A percentile compares a stretch with the other conserved stretches of the same genome.
Evolutionary conservation across 2,888 invertebrate species (phyloP).

Genomic region (Xanthia icteritia): DNA sequence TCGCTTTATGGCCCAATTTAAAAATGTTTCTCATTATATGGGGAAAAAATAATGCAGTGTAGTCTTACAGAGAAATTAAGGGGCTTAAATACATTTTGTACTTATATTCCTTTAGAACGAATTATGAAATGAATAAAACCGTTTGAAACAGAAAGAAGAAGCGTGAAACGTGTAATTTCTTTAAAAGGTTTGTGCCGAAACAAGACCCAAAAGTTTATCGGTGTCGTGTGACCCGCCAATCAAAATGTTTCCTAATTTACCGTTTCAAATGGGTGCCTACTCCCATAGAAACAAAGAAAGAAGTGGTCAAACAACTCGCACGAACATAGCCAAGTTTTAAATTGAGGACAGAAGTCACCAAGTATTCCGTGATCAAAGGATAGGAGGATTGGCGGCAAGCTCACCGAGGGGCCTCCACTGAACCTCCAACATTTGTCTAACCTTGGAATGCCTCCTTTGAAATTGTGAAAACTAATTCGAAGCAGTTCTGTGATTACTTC

Average conservation of each 20-base stretch:
- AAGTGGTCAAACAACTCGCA: slow-evolving; percentile 77
- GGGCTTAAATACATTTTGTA: slow-evolving; percentile 65
- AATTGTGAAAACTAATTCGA: slow-evolving; percentile 86
- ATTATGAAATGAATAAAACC: slow-evolving; percentile 68
- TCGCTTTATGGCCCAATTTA: slow-evolving; percentile 86
- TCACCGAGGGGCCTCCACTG: slow-evolving; percentile 70
- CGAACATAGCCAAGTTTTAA: slow-evolving; percentile 78
- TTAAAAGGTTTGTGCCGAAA: slow-evolving; percentile 71
- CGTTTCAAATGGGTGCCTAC: slow-evolving; percentile 71
- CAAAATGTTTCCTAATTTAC: slow-evolving; percentile 77
- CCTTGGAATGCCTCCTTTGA: slow-evolving; percentile 86
- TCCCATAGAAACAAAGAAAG: slow-evolving; percentile 75
- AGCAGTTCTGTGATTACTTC: slow-evolving; percentile 79
- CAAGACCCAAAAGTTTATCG: slow-evolving; percentile 73
- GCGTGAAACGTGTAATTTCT: slow-evolving; percentile 69
- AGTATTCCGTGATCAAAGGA: slow-evolving; percentile 84
- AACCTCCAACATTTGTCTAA: slow-evolving; percentile 82
- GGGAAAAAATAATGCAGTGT: slow-evolving; percentile 81
- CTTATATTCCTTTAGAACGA: slow-evolving; percentile 52
- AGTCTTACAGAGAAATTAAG: slow-evolving; percentile 78
- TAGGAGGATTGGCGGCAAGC: slow-evolving; percentile 73
- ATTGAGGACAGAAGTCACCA: slow-evolving; percentile 78
- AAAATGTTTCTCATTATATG: slow-evolving; percentile 85
- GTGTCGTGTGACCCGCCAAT: slow-evolving; percentile 73
- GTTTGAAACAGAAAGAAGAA: slow-evolving; percentile 60